These are phyloP conservation scores for Chaenogobius annularis DNA, from an alignment of 2,113 vertebrate genomes.

Conservation along the genomic window DNA sequence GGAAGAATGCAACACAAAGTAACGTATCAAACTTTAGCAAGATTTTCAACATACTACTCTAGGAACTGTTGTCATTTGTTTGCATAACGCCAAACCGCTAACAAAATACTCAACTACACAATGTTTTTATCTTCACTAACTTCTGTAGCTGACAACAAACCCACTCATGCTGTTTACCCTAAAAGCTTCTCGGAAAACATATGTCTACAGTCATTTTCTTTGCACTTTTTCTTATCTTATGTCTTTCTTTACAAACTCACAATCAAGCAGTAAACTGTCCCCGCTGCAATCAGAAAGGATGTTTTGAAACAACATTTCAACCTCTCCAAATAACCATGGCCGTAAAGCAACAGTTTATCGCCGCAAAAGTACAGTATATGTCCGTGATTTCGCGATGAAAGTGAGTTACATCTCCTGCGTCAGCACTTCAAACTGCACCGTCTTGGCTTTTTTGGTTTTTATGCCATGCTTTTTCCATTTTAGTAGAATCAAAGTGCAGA, in stretches of 20 bases:
- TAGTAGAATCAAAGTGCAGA: background rate
- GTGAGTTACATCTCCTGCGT: background rate
- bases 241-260: background rate
- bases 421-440: background rate
- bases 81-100: too few species aligned
- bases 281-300: background rate
- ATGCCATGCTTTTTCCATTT: background rate
- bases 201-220: background rate
- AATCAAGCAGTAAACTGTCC: background rate
- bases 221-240: background rate
- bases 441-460: constrained; percentile 1
- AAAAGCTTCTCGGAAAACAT: background rate
- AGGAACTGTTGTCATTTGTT: too few species aligned
- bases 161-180: background rate
- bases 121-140: too few species aligned
- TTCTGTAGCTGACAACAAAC: too few species aligned
- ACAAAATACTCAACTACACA: too few species aligned
- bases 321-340: background rate
- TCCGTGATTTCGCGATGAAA: constrained; percentile 1
- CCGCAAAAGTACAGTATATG: background rate
- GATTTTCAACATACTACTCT: too few species aligned
- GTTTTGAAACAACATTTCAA: background rate
- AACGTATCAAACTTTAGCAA: too few species aligned
- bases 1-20: too few species aligned
- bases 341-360: constrained; percentile 3